Evolutionary conservation across 2,888 invertebrate genomes (phyloP), one percentile per base, ranked within the genome.

Genomic region (Tromatobia lineatoria): DNA sequence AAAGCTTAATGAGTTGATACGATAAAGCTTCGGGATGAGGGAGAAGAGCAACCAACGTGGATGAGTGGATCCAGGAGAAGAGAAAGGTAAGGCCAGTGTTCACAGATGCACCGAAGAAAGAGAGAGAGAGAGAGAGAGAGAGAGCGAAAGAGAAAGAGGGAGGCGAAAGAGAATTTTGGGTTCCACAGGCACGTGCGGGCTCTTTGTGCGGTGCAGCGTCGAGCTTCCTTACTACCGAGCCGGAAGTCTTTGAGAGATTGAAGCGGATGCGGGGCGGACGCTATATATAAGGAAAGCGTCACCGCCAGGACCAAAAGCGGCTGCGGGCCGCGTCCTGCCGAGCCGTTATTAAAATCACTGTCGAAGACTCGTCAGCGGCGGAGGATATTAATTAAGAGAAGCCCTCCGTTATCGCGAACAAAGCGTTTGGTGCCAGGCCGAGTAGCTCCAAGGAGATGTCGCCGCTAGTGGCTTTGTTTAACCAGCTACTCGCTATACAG

Each of bases 1-100:
- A 71, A 75, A 77, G 80, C 83, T 80, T 83, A 83, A 85, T 85
- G 83, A 85, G 85, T 85, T 83, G 80, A 83, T 83, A 83, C 85
- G 83, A 83, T 83, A 83, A 80, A 79, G 79, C 79, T 71, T 66
- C n/a, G 66, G 64, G 71, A 47, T 47, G 81, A 70, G 76, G 50
- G 13, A 45, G 29, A 52, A 70, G 54, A 50, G 34, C 34, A 47
- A 61, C 38, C 18, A 45, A 15, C 64, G 34, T n/a, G 54, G 54
- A 47, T n/a, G 69, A 61, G 52, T 25, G 52, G 18, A 47, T 54
- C 10, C 6, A 57, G 2, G 57, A 57, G 57, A 29, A 29, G 59
- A 59, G 34, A 59, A n/a, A 59, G 59, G 34, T 7, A 34, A 59
- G 59, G 34, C 15, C 25, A 15, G 59, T 29, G 29, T 54, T 66